Conservation (phyloP, 2,113 vertebrate genomes). For the Trematomus loennbergii region DNA sequence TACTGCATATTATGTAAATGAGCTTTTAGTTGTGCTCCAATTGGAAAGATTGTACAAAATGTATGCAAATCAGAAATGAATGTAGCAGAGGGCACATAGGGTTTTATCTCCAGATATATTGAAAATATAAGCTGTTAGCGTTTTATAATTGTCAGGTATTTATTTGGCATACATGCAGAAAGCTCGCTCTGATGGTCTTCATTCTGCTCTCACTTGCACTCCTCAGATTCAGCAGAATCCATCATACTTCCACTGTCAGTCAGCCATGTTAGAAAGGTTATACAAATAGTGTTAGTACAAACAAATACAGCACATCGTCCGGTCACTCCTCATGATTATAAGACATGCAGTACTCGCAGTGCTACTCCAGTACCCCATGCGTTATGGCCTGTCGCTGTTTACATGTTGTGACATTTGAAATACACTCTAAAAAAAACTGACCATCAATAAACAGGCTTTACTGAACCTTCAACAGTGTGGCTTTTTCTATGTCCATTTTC, state of each 20-base stretch:
- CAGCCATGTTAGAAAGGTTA: slow-evolving; percentile 23
- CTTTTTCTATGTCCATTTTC: neutral
- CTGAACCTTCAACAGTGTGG: slow-evolving; percentile 41
- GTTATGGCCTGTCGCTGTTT: slow-evolving; percentile 70
- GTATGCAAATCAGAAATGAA: slow-evolving; percentile 72
- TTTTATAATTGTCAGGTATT: slow-evolving; percentile 67
- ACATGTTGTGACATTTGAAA: slow-evolving; percentile 69
- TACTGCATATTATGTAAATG: slow-evolving; percentile 68
- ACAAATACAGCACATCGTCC: slow-evolving; percentile 41
- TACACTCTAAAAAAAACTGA: slow-evolving; percentile 50
- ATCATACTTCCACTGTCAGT: slow-evolving; percentile 37
- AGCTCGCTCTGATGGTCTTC: slow-evolving; percentile 31
- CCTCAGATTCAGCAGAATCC: slow-evolving; percentile 34
- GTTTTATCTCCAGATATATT: slow-evolving; percentile 53
- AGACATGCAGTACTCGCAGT: slow-evolving; percentile 58
- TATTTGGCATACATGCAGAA: slow-evolving; percentile 63
- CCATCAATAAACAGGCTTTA: slow-evolving; percentile 71
- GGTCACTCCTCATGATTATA: slow-evolving; percentile 40
- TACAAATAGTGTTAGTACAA: slow-evolving; percentile 28
- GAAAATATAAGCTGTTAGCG: slow-evolving; percentile 55
- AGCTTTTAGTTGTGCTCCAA: slow-evolving; percentile 50
- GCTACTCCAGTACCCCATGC: slow-evolving; percentile 58
- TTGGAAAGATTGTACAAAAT: slow-evolving; percentile 60
- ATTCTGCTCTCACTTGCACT: slow-evolving; percentile 19
- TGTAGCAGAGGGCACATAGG: slow-evolving; percentile 68